phyloP scores from a whole-genome alignment of 92 coral and sea anemone species.

The Virgularia gustaviana region DNA sequence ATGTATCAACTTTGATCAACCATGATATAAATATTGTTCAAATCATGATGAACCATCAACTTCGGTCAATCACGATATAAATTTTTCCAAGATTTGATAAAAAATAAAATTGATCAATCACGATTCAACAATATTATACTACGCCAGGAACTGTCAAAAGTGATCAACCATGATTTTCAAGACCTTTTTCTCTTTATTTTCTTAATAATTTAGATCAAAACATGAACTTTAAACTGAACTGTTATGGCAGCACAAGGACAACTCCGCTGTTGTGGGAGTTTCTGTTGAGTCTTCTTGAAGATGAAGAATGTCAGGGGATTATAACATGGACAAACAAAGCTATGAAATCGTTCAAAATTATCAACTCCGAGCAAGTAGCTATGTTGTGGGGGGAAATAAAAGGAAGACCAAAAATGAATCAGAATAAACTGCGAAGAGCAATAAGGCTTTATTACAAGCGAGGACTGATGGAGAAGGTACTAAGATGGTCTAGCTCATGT shows the following conservation, averaged over 20 bases:
- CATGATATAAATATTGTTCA: too few species aligned
- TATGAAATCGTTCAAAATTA: slow-evolving; percentile 72
- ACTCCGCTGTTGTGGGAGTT: slow-evolving; percentile 77
- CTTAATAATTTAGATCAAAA: too few species aligned
- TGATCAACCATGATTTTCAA: background rate
- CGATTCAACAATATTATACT: too few species aligned
- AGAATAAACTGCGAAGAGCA: slow-evolving; percentile 89
- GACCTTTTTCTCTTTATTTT: background rate
- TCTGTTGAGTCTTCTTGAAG: slow-evolving; percentile 78
- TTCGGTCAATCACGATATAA: too few species aligned
- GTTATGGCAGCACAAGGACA: slow-evolving; percentile 20
- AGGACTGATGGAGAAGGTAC: slow-evolving; percentile 81
- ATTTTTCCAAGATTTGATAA: too few species aligned
- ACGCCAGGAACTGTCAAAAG: too few species aligned
- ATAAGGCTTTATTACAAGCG: slow-evolving; percentile 91
- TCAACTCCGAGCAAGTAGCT: slow-evolving; percentile 90
- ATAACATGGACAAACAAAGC: slow-evolving; percentile 85
- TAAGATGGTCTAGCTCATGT: too few species aligned
- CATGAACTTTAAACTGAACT: slow-evolving; percentile 15
- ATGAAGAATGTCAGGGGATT: slow-evolving; percentile 67
- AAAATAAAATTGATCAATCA: too few species aligned
- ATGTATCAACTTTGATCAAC: too few species aligned
- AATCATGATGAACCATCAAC: too few species aligned
- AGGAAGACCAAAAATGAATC: slow-evolving; percentile 92
- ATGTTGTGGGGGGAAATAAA: slow-evolving; percentile 91